Evolutionary conservation across 2,888 invertebrate genomes (phyloP), one percentile per base, ranked within the genome.

Genomic region (Drosophila cyrtoloma): DNA sequence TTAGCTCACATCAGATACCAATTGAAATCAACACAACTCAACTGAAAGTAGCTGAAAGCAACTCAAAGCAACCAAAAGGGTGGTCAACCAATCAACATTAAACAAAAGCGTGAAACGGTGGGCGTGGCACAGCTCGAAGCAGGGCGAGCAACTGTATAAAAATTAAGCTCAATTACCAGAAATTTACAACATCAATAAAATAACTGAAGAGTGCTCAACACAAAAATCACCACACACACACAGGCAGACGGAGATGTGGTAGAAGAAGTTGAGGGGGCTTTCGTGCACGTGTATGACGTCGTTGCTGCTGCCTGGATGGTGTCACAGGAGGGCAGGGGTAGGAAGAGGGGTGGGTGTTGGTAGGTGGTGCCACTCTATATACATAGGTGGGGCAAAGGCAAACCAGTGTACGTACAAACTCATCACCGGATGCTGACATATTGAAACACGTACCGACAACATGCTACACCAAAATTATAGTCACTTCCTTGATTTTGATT

Each of bases 401-500:
- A 78, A 76, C 81, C 53, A 66, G 78, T 76, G 87, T 81, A 86
- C 82, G 78, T 79, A 85, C 79, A 89, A 86, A 91, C 88, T 87
- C 89, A 90, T 90, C 90, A 89, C 89, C 86, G 87, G 86, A 89
- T 86, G 82, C 89, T 87, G 84, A 88, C 87, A 88, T 91, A 92
- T 91, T 92, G 89, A 88, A 89, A 90, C 92, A 92, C 92, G 92
- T 92, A 92, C 89, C 91, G 84, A 80, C 91, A 92, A 89, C 89
- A 92, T 92, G 92, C 90, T 92, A 91, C 92, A 90, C 88, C 91
- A 89, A 91, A 92, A 92, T 92, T 92, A 92, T 91, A 90, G 89
- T 87, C 88, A 91, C 90, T 92, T 91, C 88, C 90, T 90, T 82
- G 87, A 91, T 90, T 92, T 91, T 91, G 92, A 91, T 92, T 92